Evolutionary conservation across 35 echinoderm and acorn worm genomes (phyloP).

Genomic region (Stichopus chloronotus): DNA sequence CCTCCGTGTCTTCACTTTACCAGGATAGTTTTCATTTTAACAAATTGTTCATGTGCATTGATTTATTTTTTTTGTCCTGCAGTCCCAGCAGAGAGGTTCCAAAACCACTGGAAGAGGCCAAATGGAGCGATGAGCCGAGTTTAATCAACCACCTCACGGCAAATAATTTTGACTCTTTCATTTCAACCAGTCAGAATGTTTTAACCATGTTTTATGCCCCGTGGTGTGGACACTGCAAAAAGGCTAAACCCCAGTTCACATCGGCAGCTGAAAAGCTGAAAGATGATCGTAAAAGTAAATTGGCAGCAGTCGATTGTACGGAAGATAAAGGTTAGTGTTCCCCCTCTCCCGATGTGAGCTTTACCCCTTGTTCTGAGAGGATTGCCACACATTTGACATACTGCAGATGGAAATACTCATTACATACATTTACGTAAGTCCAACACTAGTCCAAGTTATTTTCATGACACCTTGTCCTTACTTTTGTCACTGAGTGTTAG

Average conservation of each 20-base stretch:
- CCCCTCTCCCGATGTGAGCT: background rate
- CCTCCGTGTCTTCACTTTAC: too few species aligned
- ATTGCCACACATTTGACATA: too few species aligned
- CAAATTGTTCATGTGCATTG: background rate
- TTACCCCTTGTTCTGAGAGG: too few species aligned
- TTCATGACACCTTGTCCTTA: too few species aligned
- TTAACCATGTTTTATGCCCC: slow-evolving; percentile 96
- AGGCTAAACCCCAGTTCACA: slow-evolving; percentile 79
- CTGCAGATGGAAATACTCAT: too few species aligned
- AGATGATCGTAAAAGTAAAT: slow-evolving; percentile 45
- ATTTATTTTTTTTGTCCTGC: background rate
- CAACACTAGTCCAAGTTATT: too few species aligned
- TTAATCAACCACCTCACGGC: slow-evolving; percentile 74
- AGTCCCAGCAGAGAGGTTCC: slow-evolving; percentile 37
- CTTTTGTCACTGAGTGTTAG: too few species aligned
- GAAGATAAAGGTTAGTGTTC: slow-evolving; percentile 75
- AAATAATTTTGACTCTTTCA: slow-evolving; percentile 75
- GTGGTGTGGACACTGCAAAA: slow-evolving; percentile 96
- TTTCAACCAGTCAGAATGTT: slow-evolving; percentile 67
- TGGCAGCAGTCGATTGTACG: slow-evolving; percentile 93
- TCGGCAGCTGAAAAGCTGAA: slow-evolving; percentile 77
- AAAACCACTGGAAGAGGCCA: slow-evolving; percentile 66
- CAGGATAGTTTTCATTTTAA: too few species aligned
- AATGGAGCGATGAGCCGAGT: slow-evolving; percentile 86
- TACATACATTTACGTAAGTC: too few species aligned